Percentiles rank a stretch among this genome's conserved stretches.
phyloP scores from a whole-genome alignment of 2,888 invertebrate species.

The Limnephilus lunatus region DNA sequence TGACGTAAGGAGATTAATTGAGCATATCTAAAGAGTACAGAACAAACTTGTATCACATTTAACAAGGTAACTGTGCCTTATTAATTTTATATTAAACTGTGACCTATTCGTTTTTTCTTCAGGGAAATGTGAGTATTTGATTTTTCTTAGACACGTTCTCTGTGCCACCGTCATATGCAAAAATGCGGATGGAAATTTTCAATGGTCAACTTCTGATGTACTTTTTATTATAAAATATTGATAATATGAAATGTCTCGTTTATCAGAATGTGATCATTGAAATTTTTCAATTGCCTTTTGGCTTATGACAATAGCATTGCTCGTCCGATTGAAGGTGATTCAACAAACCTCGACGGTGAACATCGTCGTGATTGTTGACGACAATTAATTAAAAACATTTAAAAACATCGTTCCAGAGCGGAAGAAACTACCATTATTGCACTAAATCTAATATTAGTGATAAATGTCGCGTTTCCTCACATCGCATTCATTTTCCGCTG shows the following conservation, averaged over 20 bases:
- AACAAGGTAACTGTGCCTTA: background rate
- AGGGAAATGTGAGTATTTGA: background rate
- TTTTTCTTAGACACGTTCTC: too few relatives aligned
- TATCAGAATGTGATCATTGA: too few relatives aligned
- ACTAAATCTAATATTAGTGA: background rate
- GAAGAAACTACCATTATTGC: background rate
- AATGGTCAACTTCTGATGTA: too few relatives aligned
- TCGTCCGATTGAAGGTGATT: background rate
- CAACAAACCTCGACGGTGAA: background rate
- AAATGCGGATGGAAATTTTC: too few relatives aligned
- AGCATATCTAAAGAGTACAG: background rate
- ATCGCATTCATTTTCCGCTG: background rate
- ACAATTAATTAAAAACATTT: background rate
- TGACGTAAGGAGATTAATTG: constrained; percentile 19
- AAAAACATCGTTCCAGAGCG: background rate
- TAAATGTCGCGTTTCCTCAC: too few relatives aligned
- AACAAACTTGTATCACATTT: background rate
- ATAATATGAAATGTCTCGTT: too few relatives aligned
- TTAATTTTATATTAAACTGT: background rate
- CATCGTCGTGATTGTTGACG: background rate
- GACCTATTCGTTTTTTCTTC: background rate
- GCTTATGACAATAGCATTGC: background rate
- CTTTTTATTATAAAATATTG: too few relatives aligned
- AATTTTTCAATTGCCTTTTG: too few relatives aligned
- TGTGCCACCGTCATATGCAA: too few relatives aligned